Evolutionary conservation across 2,113 vertebrate genomes (phyloP).

Genomic region (Bos indicus): DNA sequence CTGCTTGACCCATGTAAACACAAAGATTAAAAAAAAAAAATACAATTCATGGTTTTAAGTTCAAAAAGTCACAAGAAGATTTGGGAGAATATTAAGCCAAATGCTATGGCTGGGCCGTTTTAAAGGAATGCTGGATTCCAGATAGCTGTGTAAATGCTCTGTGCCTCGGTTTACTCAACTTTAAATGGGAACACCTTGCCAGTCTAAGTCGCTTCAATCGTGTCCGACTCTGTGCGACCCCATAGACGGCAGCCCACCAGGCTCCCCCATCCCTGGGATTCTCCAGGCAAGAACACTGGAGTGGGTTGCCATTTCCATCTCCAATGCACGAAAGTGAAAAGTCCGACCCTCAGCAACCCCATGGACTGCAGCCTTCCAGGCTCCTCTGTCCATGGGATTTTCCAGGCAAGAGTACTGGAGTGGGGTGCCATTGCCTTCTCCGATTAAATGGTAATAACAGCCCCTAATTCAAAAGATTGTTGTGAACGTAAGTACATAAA

Average conservation of each 20-base stretch:
- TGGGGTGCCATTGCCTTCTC: neutral
- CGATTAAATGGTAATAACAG: neutral
- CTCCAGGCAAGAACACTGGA: neutral
- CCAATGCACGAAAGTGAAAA: too few relatives aligned
- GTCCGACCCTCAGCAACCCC: neutral
- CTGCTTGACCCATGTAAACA: neutral
- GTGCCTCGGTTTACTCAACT: neutral
- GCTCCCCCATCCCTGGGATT: neutral
- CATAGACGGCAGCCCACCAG: neutral
- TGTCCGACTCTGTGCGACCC: neutral
- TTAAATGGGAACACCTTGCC: neutral
- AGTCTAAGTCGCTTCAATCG: neutral
- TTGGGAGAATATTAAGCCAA: neutral
- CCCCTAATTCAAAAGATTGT: neutral
- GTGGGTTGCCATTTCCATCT: neutral
- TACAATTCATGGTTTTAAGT: neutral
- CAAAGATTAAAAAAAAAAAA: neutral
- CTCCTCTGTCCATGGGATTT: neutral
- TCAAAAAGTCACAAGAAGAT: neutral
- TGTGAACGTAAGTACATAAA: neutral
- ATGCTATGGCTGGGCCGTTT: neutral
- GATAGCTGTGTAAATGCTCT: neutral
- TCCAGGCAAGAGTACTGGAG: neutral
- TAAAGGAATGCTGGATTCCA: neutral
- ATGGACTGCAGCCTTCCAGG: neutral